phyloP scores from a whole-genome alignment of 2,797 vertebrate species.

The Phaenicophaeus curvirostris region DNA sequence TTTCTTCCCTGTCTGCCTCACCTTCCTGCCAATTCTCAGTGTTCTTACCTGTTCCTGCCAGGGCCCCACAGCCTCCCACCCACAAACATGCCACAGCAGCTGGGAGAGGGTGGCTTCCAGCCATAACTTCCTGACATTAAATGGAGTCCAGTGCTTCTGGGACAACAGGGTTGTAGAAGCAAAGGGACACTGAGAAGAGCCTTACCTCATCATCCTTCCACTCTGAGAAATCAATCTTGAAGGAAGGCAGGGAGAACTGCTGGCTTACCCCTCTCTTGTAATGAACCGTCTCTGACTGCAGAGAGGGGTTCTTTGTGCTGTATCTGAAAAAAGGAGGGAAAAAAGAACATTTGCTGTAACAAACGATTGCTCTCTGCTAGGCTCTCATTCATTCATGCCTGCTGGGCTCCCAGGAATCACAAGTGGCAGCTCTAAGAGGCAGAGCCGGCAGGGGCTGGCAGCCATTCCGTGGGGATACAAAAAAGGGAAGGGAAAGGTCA shows the following conservation, averaged over 20 bases:
- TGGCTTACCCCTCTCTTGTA: conserved; percentile 97
- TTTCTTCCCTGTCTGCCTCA: not conserved
- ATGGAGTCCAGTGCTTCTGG: not conserved
- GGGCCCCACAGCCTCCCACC: not conserved
- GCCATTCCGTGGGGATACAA: conserved; percentile 14
- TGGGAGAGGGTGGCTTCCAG: not conserved
- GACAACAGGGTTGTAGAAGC: not conserved
- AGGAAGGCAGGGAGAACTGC: conserved; percentile 95
- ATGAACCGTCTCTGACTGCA: conserved; percentile 94
- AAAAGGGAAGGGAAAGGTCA: conserved; percentile 5
- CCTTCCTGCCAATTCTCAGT: not conserved
- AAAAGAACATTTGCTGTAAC: not conserved
- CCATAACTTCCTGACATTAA: not conserved
- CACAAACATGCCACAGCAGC: not conserved
- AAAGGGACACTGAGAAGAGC: not conserved
- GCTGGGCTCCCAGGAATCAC: not conserved
- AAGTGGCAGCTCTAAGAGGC: conserved; percentile 44
- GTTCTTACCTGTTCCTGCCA: not conserved
- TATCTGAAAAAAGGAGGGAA: conserved; percentile 81
- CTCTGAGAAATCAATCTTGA: conserved; percentile 95
- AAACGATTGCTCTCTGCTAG: not conserved
- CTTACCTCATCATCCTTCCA: conserved; percentile 98
- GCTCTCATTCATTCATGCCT: not conserved
- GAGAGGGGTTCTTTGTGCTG: conserved; percentile 86
- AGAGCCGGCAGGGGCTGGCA: conserved; percentile 52